These are phyloP conservation scores for Pteropus rufus DNA, from an alignment of 2,797 vertebrate species.

Conservation along the genomic window DNA sequence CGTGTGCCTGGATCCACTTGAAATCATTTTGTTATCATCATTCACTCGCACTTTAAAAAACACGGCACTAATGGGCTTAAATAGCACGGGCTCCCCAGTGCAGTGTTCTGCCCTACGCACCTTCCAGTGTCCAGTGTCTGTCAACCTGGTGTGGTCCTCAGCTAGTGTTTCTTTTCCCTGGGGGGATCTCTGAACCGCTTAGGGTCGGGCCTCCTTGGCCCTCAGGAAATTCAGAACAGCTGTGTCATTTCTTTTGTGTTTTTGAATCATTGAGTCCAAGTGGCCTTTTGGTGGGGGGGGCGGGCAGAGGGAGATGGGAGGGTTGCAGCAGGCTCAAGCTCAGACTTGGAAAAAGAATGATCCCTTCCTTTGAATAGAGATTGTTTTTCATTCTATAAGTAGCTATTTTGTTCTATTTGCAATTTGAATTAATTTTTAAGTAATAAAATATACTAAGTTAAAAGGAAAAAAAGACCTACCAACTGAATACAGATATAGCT, in stretches of 20 bases:
- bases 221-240: background rate
- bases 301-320: too few relatives aligned
- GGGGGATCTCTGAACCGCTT: background rate
- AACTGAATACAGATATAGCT: background rate
- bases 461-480: background rate
- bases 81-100: background rate
- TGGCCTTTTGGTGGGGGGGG: background rate
- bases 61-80: background rate
- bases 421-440: slow-evolving; percentile 3
- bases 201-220: background rate
- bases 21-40: background rate
- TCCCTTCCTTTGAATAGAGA: background rate
- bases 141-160: background rate
- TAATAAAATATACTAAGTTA: background rate
- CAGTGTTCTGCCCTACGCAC: background rate
- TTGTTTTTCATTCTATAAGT: slow-evolving; percentile 10
- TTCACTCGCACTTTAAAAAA: slow-evolving; percentile 4
- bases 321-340: background rate
- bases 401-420: slow-evolving; percentile 14
- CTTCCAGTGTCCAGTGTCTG: background rate
- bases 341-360: background rate
- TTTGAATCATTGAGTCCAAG: background rate
- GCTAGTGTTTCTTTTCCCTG: background rate
- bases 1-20: background rate
- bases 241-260: background rate